phyloP scores from a whole-genome alignment of 2,797 vertebrate genomes.

The Cryptoblepharus egeriae region DNA sequence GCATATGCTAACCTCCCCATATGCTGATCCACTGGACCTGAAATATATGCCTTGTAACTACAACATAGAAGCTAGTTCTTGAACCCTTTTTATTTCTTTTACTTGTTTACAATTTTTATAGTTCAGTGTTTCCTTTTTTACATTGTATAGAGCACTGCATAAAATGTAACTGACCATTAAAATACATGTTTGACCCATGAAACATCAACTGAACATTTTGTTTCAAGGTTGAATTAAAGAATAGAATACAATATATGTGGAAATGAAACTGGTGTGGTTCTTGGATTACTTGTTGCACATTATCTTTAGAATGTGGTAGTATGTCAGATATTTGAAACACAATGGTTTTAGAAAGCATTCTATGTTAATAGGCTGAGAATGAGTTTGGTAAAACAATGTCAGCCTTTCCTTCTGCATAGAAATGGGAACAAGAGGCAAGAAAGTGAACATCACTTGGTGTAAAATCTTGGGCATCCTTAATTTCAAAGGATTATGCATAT shows the following conservation, averaged over 20 bases:
- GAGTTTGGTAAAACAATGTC: no score
- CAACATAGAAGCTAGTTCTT: neutral
- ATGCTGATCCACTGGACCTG: constrained; percentile 22
- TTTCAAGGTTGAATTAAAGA: neutral
- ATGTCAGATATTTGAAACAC: neutral
- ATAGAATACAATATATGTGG: neutral
- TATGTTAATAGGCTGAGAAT: no score
- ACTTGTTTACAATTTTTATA: neutral
- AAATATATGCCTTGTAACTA: accelerated
- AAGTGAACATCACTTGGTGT: no score
- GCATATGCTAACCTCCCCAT: no score
- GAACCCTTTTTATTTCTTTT: neutral
- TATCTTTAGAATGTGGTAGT: neutral
- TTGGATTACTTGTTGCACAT: neutral
- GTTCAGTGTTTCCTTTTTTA: neutral
- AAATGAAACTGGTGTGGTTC: neutral
- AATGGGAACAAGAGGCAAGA: no score
- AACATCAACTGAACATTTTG: neutral
- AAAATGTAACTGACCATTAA: neutral
- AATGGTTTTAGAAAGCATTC: neutral
- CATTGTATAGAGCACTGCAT: neutral
- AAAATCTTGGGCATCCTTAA: no score
- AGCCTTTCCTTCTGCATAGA: no score
- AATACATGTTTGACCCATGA: neutral
- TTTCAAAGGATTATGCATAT: no score